Base-by-base conservation (phyloP, 1,140 invertebrate genomes). In the Procambarus clarkii region DNA sequence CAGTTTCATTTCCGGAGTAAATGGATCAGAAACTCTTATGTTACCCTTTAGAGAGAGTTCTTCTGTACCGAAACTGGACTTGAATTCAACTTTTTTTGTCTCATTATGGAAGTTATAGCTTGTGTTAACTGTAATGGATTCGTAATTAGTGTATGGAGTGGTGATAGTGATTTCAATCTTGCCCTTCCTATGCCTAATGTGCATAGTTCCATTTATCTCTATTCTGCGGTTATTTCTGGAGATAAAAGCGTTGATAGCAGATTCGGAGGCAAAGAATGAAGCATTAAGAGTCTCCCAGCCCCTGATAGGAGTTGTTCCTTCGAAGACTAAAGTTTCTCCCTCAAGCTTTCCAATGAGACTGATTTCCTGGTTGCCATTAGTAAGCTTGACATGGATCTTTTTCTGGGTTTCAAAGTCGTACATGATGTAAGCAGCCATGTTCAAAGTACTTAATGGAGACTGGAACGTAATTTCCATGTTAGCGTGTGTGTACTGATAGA, bases 1-100 rank as follows among this genome's bases (percentile, higher is more conserved):
- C 34, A 91, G n/a, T 15, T 44, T 91, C 21, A 91, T 69, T 71
- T 91, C 76, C n/a, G 88, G 88, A 18, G 82, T n/a, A n/a, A 91
- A 76, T 2, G 79, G 60, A 34, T 91, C n/a, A 79, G 21, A 46
- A 8, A 85, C 21, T 44, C 74, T 81, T 11, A 88, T 69, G 34
- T 34, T 34, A 4, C 86, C 79, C n/a, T 88, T 74, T 9, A 81
- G 34, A 8, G 50, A 88, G 58, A 88, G 13, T 48, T 88, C 60
- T 24, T 80, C 24, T 24, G 45, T 74, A 45, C 86, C 86, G 24
- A 71, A 88, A 13, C n/a, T 54, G 24, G 79, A 21, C 60, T 82
- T 81, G 18, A 82, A 88, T 13, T 88, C 64, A 2, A 82, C 60
- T 5, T 48, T 88, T 81, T 88, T 88, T n/a, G 48, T 74, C 2